Evolutionary conservation across 2,797 vertebrate species (phyloP), one percentile per base, ranked within the genome.

Genomic region (Australoheros facetus): DNA sequence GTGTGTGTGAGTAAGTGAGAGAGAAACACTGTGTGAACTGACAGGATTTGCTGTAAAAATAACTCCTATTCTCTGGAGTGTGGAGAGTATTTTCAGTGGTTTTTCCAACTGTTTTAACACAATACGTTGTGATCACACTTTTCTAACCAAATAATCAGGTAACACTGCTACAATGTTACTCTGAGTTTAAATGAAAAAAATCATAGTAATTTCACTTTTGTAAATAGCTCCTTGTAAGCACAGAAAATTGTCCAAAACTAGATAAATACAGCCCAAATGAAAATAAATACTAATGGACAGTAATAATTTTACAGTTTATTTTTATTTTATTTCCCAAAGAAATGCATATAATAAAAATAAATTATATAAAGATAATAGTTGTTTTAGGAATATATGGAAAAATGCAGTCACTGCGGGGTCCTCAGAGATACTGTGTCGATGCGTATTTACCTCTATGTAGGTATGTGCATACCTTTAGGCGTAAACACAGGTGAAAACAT

Each of bases 401-500:
- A 66, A 64, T 9, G 11, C 39, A 28, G 69, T 16, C 69, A 23
- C 7, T 1, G n/a, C 23, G 13, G 69, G n/a, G 26, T 23, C 21
- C 54, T 54, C 11, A 13, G 6, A 16, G 56, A 56, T 10, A 14
- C 39, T 72, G 56, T 60, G 59, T 71, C 62, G 21, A 51, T 79
- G 70, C 58, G 55, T 42, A 56, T 71, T 54, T 19, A 42, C 78
- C 62, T 77, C 59, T 76, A 74, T 55, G 58, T 77, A 62, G 19
- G 76, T 79, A 59, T 82, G 57, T 28, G 54, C 2, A 48, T 39
- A 73, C 78, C 66, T 56, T 32, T 12, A 51, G 56, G 86, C 75
- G 77, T 71, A 77, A 86, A 87, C 42, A 78, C 59, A 37, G 55
- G 70, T 73, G 21, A 80, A 73, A 78, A 30, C 26, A 21, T 51